A percentile compares a stretch with the other conserved stretches of the same genome.
phyloP scores from a whole-genome alignment of 2,113 vertebrate genomes.

The Nothobranchius kuhntae region DNA sequence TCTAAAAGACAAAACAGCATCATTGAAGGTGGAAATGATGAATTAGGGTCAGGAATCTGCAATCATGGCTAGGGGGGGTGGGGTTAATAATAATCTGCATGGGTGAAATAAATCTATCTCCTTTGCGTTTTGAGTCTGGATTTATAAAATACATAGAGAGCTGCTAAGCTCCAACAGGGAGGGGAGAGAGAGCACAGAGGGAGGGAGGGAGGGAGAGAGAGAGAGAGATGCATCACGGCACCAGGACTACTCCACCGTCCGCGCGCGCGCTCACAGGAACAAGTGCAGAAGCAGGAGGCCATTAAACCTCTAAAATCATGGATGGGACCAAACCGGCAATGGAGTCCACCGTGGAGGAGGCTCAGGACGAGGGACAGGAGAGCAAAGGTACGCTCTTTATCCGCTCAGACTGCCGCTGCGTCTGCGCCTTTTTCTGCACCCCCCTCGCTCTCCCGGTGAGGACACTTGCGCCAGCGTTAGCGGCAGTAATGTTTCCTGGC shows the following conservation, averaged over 20 bases:
- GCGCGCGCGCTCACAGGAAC: slow-evolving; percentile 43
- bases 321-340: slow-evolving; percentile 97
- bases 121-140: slow-evolving; percentile 81
- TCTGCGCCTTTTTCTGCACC: slow-evolving; percentile 32
- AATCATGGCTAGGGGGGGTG: too few relatives aligned
- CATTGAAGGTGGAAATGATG: too few relatives aligned
- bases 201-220: slow-evolving; percentile 24
- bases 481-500: slow-evolving; percentile 70
- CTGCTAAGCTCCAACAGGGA: slow-evolving; percentile 36
- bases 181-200: slow-evolving; percentile 23
- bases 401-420: slow-evolving; percentile 2
- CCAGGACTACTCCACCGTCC: slow-evolving; percentile 55
- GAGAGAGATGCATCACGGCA: slow-evolving; percentile 55
- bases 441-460: slow-evolving; percentile 4
- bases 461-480: slow-evolving; percentile 68
- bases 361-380: slow-evolving; percentile 93
- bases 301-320: slow-evolving; percentile 79
- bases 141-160: slow-evolving; percentile 75
- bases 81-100: slow-evolving; percentile 42
- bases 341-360: slow-evolving; percentile 95
- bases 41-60: too few relatives aligned
- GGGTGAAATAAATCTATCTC: slow-evolving; percentile 76
- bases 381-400: slow-evolving; percentile 88
- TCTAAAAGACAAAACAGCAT: background rate
- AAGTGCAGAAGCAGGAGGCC: slow-evolving; percentile 79